Evolutionary conservation across 2,888 invertebrate genomes (phyloP).

Genomic region (Drosophila mimica): DNA sequence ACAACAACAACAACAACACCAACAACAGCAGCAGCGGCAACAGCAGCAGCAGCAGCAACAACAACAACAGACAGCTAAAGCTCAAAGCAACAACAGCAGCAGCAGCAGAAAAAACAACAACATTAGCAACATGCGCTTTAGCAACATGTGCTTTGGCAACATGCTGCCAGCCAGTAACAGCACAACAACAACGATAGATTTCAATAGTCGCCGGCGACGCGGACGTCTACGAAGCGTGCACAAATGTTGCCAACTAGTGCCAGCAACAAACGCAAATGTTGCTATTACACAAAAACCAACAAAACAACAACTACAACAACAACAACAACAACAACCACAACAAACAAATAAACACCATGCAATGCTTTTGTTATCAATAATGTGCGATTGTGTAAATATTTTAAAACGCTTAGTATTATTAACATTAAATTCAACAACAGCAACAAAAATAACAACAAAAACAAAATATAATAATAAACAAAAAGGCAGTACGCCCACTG

Average conservation of each 20-base stretch:
- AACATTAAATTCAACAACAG: slow-evolving; percentile 65
- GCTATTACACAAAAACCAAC: slow-evolving; percentile 53
- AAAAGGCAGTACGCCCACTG: slow-evolving; percentile 27
- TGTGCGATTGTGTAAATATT: slow-evolving; percentile 82
- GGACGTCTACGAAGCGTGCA: slow-evolving; percentile 82
- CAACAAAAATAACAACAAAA: slow-evolving; percentile 43
- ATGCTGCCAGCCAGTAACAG: slow-evolving; percentile 43
- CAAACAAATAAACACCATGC: slow-evolving; percentile 55
- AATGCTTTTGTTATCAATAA: slow-evolving; percentile 74
- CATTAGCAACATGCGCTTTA: slow-evolving; percentile 50
- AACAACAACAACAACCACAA: slow-evolving; percentile 28
- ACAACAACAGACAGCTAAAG: slow-evolving; percentile 54
- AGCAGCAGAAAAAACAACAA: slow-evolving; percentile 28
- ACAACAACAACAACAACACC: slow-evolving; percentile 50
- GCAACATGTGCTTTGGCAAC: slow-evolving; percentile 53
- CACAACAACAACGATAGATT: slow-evolving; percentile 81
- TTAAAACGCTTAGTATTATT: slow-evolving; percentile 80
- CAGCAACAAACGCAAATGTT: slow-evolving; percentile 59
- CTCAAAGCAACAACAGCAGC: slow-evolving; percentile 45
- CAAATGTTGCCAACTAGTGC: slow-evolving; percentile 64
- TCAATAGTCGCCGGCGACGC: slow-evolving; percentile 83
- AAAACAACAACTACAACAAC: slow-evolving; percentile 29
- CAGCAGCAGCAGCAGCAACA: slow-evolving; percentile 14
- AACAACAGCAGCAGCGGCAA: slow-evolving; percentile 25
- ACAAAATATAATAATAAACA: slow-evolving; percentile 11